These are phyloP conservation scores for Penelope pileata DNA, from an alignment of 2,113 vertebrate species.

Conservation along the genomic window DNA sequence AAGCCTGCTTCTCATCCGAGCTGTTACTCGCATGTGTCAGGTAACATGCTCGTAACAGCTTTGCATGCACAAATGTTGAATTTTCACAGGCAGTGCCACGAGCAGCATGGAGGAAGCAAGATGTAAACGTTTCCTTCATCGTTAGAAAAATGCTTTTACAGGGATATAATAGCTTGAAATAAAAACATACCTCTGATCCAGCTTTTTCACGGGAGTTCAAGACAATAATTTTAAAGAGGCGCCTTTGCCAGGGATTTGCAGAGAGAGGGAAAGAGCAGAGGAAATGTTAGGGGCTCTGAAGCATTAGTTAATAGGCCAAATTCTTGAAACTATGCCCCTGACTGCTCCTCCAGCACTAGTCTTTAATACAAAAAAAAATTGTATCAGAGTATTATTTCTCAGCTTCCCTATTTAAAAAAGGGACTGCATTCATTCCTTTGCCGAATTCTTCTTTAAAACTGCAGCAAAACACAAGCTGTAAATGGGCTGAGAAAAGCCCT, in stretches of 20 bases:
- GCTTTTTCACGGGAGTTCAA: background rate
- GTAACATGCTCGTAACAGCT: background rate
- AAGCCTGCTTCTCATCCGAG: slow-evolving; percentile 12
- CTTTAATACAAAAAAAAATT: background rate
- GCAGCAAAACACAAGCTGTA: slow-evolving; percentile 36
- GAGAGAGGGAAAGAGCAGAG: background rate
- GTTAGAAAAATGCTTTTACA: background rate
- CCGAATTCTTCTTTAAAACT: slow-evolving; percentile 16
- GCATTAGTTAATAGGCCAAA: background rate
- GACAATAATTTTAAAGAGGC: background rate
- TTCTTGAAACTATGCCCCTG: background rate
- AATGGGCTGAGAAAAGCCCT: slow-evolving; percentile 35
- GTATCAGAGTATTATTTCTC: background rate
- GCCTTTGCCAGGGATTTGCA: background rate
- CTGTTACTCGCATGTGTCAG: background rate
- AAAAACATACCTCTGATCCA: slow-evolving; percentile 5
- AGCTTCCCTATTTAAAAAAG: background rate
- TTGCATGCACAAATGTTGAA: background rate
- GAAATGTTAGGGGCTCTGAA: background rate
- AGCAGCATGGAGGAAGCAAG: background rate
- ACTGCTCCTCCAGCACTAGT: background rate
- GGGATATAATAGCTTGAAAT: background rate
- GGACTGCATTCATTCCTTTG: background rate
- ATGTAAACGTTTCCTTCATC: background rate
- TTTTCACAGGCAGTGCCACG: background rate